Base-by-base conservation (phyloP, 2,888 invertebrate genomes). In the Nomada ferruginata region DNA sequence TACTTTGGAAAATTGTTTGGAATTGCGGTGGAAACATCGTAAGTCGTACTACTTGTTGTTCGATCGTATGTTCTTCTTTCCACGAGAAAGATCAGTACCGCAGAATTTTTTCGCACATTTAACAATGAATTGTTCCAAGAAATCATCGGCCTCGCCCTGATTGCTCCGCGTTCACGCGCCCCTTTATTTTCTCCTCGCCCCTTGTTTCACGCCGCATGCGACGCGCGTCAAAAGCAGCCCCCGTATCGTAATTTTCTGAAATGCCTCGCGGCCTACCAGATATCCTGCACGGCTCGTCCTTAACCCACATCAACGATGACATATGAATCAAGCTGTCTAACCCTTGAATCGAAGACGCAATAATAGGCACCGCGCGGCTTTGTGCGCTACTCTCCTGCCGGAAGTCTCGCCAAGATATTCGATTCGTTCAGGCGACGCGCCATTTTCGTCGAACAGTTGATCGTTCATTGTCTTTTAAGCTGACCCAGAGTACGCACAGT, bases 241-340 rank as follows among this genome's bases (percentile, higher is more conserved):
- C 15, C 13, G 44, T 79, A 72, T 82, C 73, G 81, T 77, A 74
- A 78, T 82, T 79, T 83, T 79, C 74, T 77, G 70, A 84, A 85
- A 82, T 74, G 68, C 66, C 76, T 61, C 53, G 64, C 77, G 81
- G 76, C 69, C 72, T 52, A 68, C 53, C 57, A 71, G 53, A 78
- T 73, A 77, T 74, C 74, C 73, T 68, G 57, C 59, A 47, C 53
- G 42, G 71, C 64, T 47, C 72, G 81, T 86, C 86, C 86, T 86
- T 86, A 84, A 86, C 86, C 85, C 86, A 84, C 59, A 80, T 84
- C 83, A 81, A 36, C 36, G 20, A 57, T 60, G 78, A 83, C 66
- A 72, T 65, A 71, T 75, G 79, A 82, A 82, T 72, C 71, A 68
- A 23, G 64, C 63, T 75, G 66, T 79, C 82, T 76, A 80, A 80